phyloP scores from a whole-genome alignment of 2,797 vertebrate species.

The Clamator glandarius region DNA sequence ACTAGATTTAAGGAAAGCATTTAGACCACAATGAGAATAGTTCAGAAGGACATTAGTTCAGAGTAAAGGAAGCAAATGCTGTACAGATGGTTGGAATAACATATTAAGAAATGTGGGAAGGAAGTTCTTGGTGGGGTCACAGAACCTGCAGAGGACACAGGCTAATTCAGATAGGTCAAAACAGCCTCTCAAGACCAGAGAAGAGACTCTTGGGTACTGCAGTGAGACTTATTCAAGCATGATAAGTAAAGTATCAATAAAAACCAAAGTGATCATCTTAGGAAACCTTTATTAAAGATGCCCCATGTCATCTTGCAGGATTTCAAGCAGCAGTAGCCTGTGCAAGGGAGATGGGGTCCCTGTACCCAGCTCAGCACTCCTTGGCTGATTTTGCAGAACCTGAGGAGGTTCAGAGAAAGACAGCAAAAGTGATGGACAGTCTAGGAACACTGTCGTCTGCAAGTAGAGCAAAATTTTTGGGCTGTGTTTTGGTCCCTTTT shows the following conservation, averaged over 20 bases:
- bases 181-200: neutral
- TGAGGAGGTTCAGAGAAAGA: neutral
- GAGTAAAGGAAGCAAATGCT: neutral
- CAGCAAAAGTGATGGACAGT: neutral
- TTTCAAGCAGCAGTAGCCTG: neutral
- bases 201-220: neutral
- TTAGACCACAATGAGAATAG: neutral
- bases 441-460: neutral
- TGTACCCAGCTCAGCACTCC: neutral
- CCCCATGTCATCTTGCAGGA: neutral
- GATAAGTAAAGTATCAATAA: neutral
- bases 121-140: neutral
- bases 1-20: neutral
- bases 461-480: neutral
- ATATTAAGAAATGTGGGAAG: neutral
- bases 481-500: neutral
- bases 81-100: constrained; percentile 24
- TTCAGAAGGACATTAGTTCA: constrained; percentile 16
- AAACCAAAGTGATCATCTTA: neutral
- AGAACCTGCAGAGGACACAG: neutral
- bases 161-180: neutral
- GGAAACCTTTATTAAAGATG: neutral
- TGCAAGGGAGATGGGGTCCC: neutral
- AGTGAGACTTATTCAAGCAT: neutral
- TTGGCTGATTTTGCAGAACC: neutral